Evolutionary conservation across 1,140 invertebrate species (phyloP), one percentile per base, ranked within the genome.

Genomic region (Anoplolepis gracilipes): DNA sequence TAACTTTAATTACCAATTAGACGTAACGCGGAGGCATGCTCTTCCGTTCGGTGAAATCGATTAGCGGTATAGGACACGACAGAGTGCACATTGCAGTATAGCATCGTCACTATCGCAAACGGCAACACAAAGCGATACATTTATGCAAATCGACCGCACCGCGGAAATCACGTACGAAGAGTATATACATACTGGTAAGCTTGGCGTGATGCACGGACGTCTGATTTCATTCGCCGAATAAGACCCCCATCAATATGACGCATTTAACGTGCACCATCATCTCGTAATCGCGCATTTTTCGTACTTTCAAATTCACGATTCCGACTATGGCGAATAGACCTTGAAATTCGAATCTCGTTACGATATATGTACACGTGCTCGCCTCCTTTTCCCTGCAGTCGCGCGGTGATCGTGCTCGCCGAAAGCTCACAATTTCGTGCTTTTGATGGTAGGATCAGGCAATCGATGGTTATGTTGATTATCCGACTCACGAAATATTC

Each of bases 1-100:
- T 91, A 91, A 91, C 92, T 92, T 93, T 95, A 94, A 94, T 95
- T 95, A 95, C 93, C 93, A 94, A 95, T 94, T 95, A 94, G 93
- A 94, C 92, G 92, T 94, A 91, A 91, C 91, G 92, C 91, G 85
- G 87, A 93, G 93, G 92, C 94, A 94, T 92, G 92, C 93, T 94
- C 93, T 94, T 93, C 92, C 87, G 91, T 89, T 89, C 90, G 90
- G 89, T 92, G 92, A 88, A 93, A 94, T 94, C 92, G 93, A 93
- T 94, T 94, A 93, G 91, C 87, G 91, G 90, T 86, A 91, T 92
- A 90, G 88, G 92, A 93, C 91, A 93, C 91, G 92, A 87, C 90
- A 70, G 3, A 85, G 87, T 53, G 33, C 42, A 64, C 42, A 64
- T 13, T 62, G 42, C 69, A 11, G 42, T 55, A 36, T 13, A 46